phyloP scores from a whole-genome alignment of 2,888 invertebrate species.

The Blastobasis adustella region DNA sequence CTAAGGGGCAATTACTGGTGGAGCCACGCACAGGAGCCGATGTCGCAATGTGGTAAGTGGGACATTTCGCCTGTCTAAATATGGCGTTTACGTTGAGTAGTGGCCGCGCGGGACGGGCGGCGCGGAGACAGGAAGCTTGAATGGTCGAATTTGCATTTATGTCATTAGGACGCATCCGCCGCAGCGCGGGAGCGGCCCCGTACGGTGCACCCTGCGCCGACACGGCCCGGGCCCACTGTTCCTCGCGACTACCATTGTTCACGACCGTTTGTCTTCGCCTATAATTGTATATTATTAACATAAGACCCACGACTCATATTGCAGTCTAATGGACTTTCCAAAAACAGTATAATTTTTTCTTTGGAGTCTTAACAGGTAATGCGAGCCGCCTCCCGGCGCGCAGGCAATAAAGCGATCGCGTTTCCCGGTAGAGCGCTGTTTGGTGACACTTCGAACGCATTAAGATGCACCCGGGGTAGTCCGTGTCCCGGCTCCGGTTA shows the following conservation, averaged over 20 bases:
- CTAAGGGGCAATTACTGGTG: slow-evolving; percentile 39
- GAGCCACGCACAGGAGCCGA: slow-evolving; percentile 29
- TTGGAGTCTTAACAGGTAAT: background rate
- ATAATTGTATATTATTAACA: too few relatives aligned
- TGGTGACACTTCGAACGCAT: slow-evolving; percentile 28
- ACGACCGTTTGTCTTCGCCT: too few relatives aligned
- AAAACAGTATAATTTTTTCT: background rate
- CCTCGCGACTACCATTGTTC: too few relatives aligned
- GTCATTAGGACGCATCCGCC: slow-evolving; percentile 59
- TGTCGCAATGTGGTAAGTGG: background rate
- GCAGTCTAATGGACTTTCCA: background rate
- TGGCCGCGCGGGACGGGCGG: slow-evolving; percentile 10
- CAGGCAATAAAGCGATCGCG: slow-evolving; percentile 39
- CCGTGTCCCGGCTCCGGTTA: slow-evolving; percentile 25
- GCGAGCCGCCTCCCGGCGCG: slow-evolving; percentile 23
- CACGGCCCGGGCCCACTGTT: too few relatives aligned
- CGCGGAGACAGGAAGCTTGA: slow-evolving; percentile 49
- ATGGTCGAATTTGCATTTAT: slow-evolving; percentile 68
- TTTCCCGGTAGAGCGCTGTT: slow-evolving; percentile 40
- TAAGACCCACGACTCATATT: too few relatives aligned
- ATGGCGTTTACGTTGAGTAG: slow-evolving; percentile 10
- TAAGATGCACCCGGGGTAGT: slow-evolving; percentile 35
- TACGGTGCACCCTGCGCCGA: slow-evolving; percentile 1
- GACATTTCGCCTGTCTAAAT: slow-evolving; percentile 7
- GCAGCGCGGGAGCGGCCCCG: slow-evolving; percentile 18